Conservation (phyloP, 2,888 invertebrate genomes). For the Agriopis leucophaearia region DNA sequence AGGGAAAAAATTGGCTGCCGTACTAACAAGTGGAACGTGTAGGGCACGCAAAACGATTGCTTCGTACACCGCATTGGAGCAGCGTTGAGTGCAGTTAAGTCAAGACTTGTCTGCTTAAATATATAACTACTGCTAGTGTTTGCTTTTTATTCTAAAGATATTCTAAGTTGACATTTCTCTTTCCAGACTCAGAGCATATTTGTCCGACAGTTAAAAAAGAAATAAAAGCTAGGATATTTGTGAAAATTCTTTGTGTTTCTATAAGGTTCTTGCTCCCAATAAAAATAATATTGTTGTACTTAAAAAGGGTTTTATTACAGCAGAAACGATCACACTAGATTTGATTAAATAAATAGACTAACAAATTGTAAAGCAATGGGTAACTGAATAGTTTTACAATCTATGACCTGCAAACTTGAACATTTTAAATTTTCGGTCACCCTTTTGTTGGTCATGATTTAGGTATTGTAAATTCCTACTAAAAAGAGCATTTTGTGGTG, state of each 20-base stretch:
- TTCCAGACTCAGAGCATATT: background rate
- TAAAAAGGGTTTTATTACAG: conserved; percentile 2
- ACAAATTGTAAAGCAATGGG: background rate
- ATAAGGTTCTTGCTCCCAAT: background rate
- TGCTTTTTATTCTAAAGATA: background rate
- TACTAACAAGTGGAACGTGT: conserved; percentile 7
- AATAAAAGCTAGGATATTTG: background rate
- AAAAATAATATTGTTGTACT: conserved; percentile 5
- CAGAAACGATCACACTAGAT: conserved; percentile 1
- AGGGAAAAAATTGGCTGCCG: conserved; percentile 14
- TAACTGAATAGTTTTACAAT: conserved; percentile 50
- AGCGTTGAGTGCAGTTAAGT: conserved; percentile 5
- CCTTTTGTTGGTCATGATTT: conserved; percentile 56
- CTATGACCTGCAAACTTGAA: conserved; percentile 76
- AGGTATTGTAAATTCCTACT: conserved; percentile 57
- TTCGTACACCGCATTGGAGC: background rate
- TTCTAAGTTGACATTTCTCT: background rate
- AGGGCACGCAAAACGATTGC: background rate
- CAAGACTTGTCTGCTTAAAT: background rate
- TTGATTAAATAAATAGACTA: background rate
- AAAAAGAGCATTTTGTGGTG: conserved; percentile 27
- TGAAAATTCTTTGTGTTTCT: background rate
- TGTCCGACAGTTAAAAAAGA: background rate
- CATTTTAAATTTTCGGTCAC: conserved; percentile 75
- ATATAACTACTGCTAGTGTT: background rate